phyloP scores from a whole-genome alignment of 2,113 vertebrate genomes.

The Aythya baeri region DNA sequence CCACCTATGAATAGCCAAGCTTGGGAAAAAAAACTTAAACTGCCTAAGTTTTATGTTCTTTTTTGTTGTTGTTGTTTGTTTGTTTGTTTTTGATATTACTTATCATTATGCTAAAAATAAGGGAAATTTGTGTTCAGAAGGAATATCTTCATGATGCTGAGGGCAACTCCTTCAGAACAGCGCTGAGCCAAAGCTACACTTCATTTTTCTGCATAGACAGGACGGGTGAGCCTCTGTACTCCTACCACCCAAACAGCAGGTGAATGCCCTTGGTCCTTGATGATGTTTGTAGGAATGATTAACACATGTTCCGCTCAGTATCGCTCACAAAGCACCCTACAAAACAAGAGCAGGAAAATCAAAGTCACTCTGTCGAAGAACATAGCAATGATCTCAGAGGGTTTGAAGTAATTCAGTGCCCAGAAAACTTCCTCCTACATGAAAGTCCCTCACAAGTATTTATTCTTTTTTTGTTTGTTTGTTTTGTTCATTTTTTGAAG shows the following conservation, averaged over 20 bases:
- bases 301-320: background rate
- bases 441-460: background rate
- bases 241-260: accelerated
- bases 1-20: background rate
- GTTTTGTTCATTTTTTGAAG: background rate
- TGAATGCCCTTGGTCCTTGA: background rate
- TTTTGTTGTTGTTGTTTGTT: too few relatives aligned
- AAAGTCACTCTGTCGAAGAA: background rate
- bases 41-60: background rate
- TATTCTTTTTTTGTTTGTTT: background rate
- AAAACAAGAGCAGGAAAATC: background rate
- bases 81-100: background rate
- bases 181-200: background rate
- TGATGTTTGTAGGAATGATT: background rate
- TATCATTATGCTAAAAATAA: background rate
- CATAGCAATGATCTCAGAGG: background rate
- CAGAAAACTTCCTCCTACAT: background rate
- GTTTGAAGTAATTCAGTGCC: background rate
- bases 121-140: background rate
- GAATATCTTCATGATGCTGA: background rate
- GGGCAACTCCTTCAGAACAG: background rate
- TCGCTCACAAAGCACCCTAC: background rate
- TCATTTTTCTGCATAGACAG: background rate
- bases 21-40: background rate
- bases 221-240: background rate